Percentiles rank a stretch among this genome's conserved stretches.
Conservation (phyloP, 2,888 invertebrate species). For the Aleiodes alternator region DNA sequence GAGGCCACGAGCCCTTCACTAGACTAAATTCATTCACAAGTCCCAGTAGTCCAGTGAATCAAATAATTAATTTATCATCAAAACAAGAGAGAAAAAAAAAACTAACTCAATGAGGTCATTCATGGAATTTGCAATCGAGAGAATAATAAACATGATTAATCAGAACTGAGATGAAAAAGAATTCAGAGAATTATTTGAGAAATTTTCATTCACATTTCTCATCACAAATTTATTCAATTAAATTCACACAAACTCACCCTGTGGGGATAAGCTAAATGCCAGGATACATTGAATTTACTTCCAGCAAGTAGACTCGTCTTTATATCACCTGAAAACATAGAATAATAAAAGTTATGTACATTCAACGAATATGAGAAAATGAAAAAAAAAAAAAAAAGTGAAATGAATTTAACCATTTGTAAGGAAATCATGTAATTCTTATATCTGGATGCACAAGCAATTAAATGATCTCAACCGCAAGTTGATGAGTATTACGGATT, state of each 20-base stretch:
- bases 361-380: neutral
- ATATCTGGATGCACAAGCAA: constrained; percentile 18
- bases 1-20: constrained; percentile 32
- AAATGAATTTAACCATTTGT: neutral
- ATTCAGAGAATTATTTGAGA: too few species aligned
- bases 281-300: constrained; percentile 90
- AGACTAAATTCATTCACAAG: constrained; percentile 21
- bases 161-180: neutral
- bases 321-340: constrained; percentile 82
- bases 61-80: neutral
- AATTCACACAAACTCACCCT: constrained; percentile 79
- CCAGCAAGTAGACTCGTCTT: constrained; percentile 89
- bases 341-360: constrained; percentile 52
- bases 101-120: neutral
- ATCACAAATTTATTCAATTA: constrained; percentile 9
- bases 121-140: neutral
- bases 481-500: constrained; percentile 23
- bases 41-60: neutral
- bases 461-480: constrained; percentile 28
- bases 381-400: constrained; percentile 5
- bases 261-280: constrained; percentile 96
- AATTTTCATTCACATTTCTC: neutral
- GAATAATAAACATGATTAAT: neutral
- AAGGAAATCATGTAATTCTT: constrained; percentile 27
- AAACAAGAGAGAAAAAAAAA: neutral